Conservation (phyloP, 2,888 invertebrate species). For the Mimachlamys varia region DNA sequence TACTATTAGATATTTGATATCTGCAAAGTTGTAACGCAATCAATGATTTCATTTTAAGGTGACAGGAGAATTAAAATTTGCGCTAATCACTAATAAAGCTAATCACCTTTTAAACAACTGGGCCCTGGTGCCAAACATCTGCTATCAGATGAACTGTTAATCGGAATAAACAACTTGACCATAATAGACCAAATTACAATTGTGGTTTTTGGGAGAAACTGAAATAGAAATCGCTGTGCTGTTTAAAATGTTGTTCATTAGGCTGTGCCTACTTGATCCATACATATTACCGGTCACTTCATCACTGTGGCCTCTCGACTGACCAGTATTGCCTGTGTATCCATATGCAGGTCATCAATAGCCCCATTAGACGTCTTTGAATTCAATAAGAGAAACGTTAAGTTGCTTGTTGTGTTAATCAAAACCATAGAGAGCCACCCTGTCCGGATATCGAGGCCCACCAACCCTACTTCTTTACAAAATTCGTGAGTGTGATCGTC, state of each 20-base stretch:
- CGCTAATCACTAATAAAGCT: too few relatives aligned
- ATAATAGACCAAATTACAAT: not conserved
- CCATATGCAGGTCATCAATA: not conserved
- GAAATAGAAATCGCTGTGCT: not conserved
- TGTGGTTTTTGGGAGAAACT: not conserved
- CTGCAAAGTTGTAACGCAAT: too few relatives aligned
- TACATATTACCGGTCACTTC: not conserved
- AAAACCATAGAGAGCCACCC: not conserved
- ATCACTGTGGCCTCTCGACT: not conserved
- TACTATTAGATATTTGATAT: too few relatives aligned
- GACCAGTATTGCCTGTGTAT: not conserved
- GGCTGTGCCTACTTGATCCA: not conserved
- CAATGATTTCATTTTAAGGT: too few relatives aligned
- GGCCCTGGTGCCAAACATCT: not conserved
- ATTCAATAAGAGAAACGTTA: not conserved
- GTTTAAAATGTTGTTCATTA: not conserved
- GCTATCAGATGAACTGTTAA: not conserved
- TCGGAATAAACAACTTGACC: not conserved
- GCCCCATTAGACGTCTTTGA: not conserved
- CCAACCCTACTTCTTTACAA: not conserved
- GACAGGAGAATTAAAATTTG: too few relatives aligned
- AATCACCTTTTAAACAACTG: too few relatives aligned
- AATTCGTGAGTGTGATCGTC: not conserved
- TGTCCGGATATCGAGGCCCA: conserved; percentile 7
- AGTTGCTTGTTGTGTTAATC: conserved; percentile 6